These are phyloP conservation scores for Meles meles DNA, from an alignment of 2,113 vertebrate species.

Conservation along the genomic window DNA sequence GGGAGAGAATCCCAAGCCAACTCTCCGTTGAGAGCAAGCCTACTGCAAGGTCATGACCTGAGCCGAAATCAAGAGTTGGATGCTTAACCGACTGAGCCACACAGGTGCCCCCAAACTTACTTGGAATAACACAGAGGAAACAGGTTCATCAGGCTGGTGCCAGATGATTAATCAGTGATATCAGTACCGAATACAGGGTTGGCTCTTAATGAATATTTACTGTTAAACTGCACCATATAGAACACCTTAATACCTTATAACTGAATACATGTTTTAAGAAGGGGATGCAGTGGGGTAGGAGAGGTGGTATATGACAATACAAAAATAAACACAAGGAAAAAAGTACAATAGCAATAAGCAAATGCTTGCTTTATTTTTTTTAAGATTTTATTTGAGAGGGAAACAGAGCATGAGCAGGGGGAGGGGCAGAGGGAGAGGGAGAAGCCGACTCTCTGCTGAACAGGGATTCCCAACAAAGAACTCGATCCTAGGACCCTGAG, in stretches of 20 bases:
- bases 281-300: accelerated
- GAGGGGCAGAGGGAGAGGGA: no score
- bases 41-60: background rate
- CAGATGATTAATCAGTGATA: background rate
- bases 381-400: background rate
- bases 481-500: background rate
- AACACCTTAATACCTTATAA: background rate
- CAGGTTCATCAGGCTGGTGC: background rate
- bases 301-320: background rate
- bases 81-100: background rate
- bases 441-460: background rate
- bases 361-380: conserved; percentile 16
- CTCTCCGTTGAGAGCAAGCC: background rate
- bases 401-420: background rate
- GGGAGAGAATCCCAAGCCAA: background rate
- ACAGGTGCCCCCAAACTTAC: background rate
- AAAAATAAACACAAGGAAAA: background rate
- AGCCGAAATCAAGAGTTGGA: background rate
- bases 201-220: background rate
- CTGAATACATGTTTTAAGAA: background rate
- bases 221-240: background rate
- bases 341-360: background rate
- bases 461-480: background rate
- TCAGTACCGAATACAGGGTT: background rate
- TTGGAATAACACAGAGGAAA: background rate